Base-by-base conservation (phyloP, 1,140 invertebrate species). In the Sycobia sp. region DNA sequence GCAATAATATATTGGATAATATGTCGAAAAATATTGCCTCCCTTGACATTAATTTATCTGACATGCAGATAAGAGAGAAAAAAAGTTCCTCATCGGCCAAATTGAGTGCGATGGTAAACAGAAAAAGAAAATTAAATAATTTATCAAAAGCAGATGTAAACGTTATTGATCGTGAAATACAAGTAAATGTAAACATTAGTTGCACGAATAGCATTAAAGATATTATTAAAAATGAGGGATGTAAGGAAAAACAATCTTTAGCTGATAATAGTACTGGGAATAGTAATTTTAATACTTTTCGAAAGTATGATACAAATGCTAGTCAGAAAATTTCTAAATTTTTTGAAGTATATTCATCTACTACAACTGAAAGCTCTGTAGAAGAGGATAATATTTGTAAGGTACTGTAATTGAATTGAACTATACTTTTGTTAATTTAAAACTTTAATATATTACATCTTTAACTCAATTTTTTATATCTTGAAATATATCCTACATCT, bases 301-400 rank as follows among this genome's bases (percentile, higher is more conserved):
- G 77, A 65, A 83, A 82, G 59, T 74, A 74, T 27, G 77, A 79
- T 1, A 32, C 74, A 14, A 64, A 66, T 65, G 64, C 67, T 71
- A 73, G 69, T 73, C 76, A 79, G 56, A 77, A 80, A 66, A 65
- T 63, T 8, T 66, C 77, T 65, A 75, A 78, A 65, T 82, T 76
- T 63, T 82, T 80, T 11, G 87, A 88, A 72, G 88, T 89, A 70
- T 89, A 90, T 67, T 87, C 87, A 2, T 90, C 89, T 1, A 90
- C 89, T 0, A 90, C 89, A 7, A 90, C 89, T 11, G 89, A 91
- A 70, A 88, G 87, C 67, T 88, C 86, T 4, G 78, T 82, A 62
- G 82, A 86, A 18, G 87, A 89, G 61, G 83, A 84, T 60, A 59
- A 39, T 56, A 60, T 50, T 16, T 73, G 68, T 23, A 77, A 76